Evolutionary conservation across 2,888 invertebrate genomes (phyloP).

Genomic region (Melitaea athalia): DNA sequence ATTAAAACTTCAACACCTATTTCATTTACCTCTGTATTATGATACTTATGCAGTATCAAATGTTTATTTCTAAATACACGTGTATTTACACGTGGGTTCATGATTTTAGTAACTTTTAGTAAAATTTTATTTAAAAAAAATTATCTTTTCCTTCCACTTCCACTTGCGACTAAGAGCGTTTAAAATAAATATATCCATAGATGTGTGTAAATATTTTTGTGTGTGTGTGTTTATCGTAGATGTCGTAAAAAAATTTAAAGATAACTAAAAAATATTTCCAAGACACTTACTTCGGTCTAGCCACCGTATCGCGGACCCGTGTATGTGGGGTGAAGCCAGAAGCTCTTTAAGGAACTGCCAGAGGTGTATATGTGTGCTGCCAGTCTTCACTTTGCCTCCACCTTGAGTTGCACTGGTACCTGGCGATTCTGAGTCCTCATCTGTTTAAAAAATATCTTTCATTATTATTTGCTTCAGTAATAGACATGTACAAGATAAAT

Average conservation of each 20-base stretch:
- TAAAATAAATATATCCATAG: too few relatives aligned
- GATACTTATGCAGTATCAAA: too few relatives aligned
- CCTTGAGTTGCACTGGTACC: constrained; percentile 55
- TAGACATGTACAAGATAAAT: too few relatives aligned
- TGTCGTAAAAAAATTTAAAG: too few relatives aligned
- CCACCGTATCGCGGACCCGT: constrained; percentile 98
- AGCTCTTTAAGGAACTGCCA: constrained; percentile 99
- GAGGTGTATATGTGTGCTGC: constrained; percentile 96
- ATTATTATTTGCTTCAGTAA: not conserved
- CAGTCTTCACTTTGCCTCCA: constrained; percentile 74
- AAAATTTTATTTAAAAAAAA: too few relatives aligned
- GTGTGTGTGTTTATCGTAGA: too few relatives aligned
- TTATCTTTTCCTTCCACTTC: too few relatives aligned
- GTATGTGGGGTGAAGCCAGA: constrained; percentile 91
- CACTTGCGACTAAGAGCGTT: too few relatives aligned
- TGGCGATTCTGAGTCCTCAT: constrained; percentile 83
- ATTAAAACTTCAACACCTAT: not conserved
- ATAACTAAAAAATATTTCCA: not conserved
- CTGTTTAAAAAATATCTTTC: constrained; percentile 54
- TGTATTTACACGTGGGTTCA: too few relatives aligned
- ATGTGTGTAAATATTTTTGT: too few relatives aligned
- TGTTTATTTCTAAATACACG: too few relatives aligned
- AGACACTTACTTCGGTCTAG: constrained; percentile 88
- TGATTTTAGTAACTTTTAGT: too few relatives aligned
- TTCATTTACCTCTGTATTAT: not conserved